Conservation (phyloP, 2,113 vertebrate genomes). For the Datnioides undecimradiatus region DNA sequence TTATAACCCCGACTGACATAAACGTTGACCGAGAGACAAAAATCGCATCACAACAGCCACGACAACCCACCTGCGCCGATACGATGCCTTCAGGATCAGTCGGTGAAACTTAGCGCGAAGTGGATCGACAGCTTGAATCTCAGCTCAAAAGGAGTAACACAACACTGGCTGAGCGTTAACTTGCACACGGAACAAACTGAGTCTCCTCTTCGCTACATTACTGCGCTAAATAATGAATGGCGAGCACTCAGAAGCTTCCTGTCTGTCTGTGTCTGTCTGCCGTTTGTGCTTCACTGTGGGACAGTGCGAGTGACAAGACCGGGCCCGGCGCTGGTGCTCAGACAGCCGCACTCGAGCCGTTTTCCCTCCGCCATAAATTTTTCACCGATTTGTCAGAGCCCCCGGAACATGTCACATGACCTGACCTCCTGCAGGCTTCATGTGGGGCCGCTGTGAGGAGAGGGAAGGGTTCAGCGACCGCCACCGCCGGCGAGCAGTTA, state of each 20-base stretch:
- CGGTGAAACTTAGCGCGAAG: background rate
- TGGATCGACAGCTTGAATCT: background rate
- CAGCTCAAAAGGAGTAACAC: background rate
- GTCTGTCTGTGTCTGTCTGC: background rate
- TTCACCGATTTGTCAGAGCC: constrained; percentile 66
- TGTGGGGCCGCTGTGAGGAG: background rate
- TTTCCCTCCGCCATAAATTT: constrained; percentile 54
- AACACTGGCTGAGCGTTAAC: background rate
- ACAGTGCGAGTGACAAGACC: constrained; percentile 32
- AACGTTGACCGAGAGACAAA: constrained; percentile 38
- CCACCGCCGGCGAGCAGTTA: constrained; percentile 14
- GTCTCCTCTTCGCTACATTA: constrained; percentile 15
- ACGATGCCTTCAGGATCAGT: background rate
- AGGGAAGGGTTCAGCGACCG: constrained; percentile 18
- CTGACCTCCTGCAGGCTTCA: constrained; percentile 27
- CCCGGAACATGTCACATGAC: constrained; percentile 30
- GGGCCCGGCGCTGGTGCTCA: constrained; percentile 1
- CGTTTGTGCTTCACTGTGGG: constrained; percentile 30
- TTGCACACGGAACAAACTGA: constrained; percentile 20
- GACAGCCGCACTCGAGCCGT: constrained; percentile 48
- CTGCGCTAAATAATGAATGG: constrained; percentile 53
- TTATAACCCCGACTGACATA: constrained; percentile 19
- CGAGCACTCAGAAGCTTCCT: constrained; percentile 1
- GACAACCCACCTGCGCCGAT: constrained; percentile 4
- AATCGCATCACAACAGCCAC: background rate